phyloP scores from a whole-genome alignment of 1,140 invertebrate genomes.

The Macrotrachela quadricornifera region DNA sequence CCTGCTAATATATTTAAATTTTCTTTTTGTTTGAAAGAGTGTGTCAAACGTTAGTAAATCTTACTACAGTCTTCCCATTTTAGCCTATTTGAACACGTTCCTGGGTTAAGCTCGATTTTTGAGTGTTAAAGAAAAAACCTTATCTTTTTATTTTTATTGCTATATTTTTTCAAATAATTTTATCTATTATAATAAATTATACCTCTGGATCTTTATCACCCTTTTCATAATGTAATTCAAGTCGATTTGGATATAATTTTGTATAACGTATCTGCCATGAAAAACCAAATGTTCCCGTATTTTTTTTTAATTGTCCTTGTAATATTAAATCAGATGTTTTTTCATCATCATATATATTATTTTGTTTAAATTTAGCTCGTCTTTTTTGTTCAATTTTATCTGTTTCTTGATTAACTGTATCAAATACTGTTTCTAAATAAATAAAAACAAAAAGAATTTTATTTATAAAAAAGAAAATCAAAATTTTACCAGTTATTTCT shows the following conservation, averaged over 20 bases:
- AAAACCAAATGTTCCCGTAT: slow-evolving; percentile 70
- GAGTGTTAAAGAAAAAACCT: no score
- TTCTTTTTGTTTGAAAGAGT: no score
- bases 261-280: slow-evolving; percentile 32
- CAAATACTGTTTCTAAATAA: slow-evolving; percentile 72
- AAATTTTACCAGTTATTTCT: slow-evolving; percentile 49
- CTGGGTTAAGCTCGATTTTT: no score
- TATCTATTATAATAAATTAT: no score
- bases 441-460: neutral
- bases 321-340: slow-evolving; percentile 75
- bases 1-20: no score
- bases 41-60: no score
- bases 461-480: neutral
- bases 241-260: slow-evolving; percentile 39
- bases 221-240: slow-evolving; percentile 45
- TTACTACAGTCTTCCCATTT: no score
- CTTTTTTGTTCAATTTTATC: slow-evolving; percentile 86
- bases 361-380: slow-evolving; percentile 9
- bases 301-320: slow-evolving; percentile 93
- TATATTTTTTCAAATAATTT: no score
- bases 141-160: no score
- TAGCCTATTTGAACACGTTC: no score
- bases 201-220: slow-evolving; percentile 15
- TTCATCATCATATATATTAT: slow-evolving; percentile 8
- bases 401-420: slow-evolving; percentile 85